Evolutionary conservation across 1,140 invertebrate species (phyloP).

Genomic region (Drosophila tristis): DNA sequence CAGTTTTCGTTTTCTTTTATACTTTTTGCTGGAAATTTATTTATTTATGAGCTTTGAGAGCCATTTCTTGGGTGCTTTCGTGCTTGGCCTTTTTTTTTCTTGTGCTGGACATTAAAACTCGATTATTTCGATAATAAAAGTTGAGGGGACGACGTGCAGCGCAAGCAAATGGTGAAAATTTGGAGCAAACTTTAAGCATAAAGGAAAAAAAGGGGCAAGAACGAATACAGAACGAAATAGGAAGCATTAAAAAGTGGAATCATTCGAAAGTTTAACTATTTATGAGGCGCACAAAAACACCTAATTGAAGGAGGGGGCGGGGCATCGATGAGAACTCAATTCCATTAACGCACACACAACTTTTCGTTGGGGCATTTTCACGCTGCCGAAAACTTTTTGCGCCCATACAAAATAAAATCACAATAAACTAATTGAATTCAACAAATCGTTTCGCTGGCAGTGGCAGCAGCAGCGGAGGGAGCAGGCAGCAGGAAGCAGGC

Average conservation of each 20-base stretch:
- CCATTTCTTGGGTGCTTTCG: slow-evolving; percentile 21
- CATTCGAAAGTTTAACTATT: slow-evolving; percentile 54
- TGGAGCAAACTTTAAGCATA: slow-evolving; percentile 17
- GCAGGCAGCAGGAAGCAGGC: slow-evolving; percentile 9
- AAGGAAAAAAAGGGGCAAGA: not conserved
- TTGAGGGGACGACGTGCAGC: slow-evolving; percentile 59
- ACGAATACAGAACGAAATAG: not conserved
- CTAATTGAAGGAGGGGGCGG: slow-evolving; percentile 35
- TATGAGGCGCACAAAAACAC: slow-evolving; percentile 30
- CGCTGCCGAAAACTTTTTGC: slow-evolving; percentile 38
- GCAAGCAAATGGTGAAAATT: slow-evolving; percentile 50
- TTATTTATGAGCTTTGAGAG: slow-evolving; percentile 58
- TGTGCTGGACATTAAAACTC: slow-evolving; percentile 66
- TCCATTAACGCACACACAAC: slow-evolving; percentile 34
- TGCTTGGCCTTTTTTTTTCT: not conserved
- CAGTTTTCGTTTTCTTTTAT: slow-evolving; percentile 48
- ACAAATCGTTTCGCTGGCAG: slow-evolving; percentile 56
- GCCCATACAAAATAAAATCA: slow-evolving; percentile 61
- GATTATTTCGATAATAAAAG: slow-evolving; percentile 77
- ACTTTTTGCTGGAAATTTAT: slow-evolving; percentile 41
- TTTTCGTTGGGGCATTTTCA: slow-evolving; percentile 39
- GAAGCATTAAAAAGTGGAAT: slow-evolving; percentile 31
- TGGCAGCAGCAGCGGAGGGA: no score
- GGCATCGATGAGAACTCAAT: not conserved
- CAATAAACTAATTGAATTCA: slow-evolving; percentile 80